Conservation (phyloP, 2,113 vertebrate genomes). For the Stomatorhinus ivindoensis region DNA sequence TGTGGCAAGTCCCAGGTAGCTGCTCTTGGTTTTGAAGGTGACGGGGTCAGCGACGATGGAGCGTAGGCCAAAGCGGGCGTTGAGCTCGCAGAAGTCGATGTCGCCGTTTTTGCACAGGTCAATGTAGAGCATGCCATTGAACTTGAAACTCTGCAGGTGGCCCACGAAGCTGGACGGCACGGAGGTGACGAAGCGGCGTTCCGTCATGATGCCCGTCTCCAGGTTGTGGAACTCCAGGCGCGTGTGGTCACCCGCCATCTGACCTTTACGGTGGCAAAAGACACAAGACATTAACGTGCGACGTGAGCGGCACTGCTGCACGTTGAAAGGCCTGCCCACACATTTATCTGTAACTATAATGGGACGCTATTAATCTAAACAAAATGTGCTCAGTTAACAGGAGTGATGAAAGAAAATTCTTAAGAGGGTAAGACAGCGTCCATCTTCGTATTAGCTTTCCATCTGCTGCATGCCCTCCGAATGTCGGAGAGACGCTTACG, state of each 20-base stretch:
- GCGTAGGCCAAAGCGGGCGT: slow-evolving; percentile 88
- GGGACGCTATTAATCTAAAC: background rate
- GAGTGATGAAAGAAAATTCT: background rate
- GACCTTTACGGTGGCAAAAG: slow-evolving; percentile 55
- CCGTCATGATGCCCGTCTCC: slow-evolving; percentile 90
- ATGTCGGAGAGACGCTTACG: background rate
- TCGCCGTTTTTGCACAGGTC: slow-evolving; percentile 97
- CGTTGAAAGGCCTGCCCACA: background rate
- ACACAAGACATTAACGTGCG: background rate
- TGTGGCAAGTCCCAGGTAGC: slow-evolving; percentile 87
- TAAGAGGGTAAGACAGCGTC: background rate
- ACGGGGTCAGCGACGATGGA: slow-evolving; percentile 93
- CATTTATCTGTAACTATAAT: background rate
- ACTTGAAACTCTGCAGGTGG: slow-evolving; percentile 90
- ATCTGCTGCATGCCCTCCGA: background rate
- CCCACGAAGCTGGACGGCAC: slow-evolving; percentile 90
- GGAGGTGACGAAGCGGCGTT: slow-evolving; percentile 82
- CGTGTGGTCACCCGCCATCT: slow-evolving; percentile 93
- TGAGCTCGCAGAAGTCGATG: slow-evolving; percentile 92
- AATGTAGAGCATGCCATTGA: slow-evolving; percentile 93
- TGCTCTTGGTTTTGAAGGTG: slow-evolving; percentile 92
- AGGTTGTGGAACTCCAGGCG: slow-evolving; percentile 95
- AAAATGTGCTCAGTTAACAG: background rate
- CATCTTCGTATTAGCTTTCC: background rate
- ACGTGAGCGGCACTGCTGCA: background rate